These are phyloP conservation scores for Acyrthosiphon pisum DNA, from an alignment of 1,140 invertebrate species.

Conservation along the genomic window DNA sequence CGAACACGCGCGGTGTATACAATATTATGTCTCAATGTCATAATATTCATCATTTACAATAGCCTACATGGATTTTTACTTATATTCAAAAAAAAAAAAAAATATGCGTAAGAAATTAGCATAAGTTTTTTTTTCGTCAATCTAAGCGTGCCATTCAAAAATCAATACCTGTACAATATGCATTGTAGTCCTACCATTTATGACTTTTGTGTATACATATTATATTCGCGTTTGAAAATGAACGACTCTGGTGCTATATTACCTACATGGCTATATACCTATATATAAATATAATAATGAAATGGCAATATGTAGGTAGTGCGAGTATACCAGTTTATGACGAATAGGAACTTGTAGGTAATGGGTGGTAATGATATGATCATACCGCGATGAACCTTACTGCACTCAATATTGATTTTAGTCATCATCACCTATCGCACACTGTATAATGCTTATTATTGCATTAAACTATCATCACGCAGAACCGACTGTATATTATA, in stretches of 20 bases:
- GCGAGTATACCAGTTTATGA: background rate
- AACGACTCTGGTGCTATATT: background rate
- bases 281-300: background rate
- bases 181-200: background rate
- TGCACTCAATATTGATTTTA: background rate
- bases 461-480: background rate
- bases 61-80: background rate
- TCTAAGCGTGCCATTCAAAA: background rate
- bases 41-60: background rate
- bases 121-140: background rate
- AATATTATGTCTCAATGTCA: slow-evolving; percentile 25
- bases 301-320: background rate
- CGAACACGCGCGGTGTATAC: background rate
- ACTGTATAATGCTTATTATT: background rate
- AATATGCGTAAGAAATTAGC: background rate
- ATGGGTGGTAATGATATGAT: background rate
- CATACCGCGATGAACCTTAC: background rate
- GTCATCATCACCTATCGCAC: background rate
- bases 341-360: background rate
- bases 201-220: background rate
- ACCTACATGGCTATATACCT: background rate
- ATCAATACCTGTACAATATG: background rate
- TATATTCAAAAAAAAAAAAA: background rate
- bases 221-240: background rate
- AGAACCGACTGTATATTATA: background rate